Evolutionary conservation across 2,113 vertebrate species (phyloP).

Genomic region (Boleophthalmus pectinirostris): DNA sequence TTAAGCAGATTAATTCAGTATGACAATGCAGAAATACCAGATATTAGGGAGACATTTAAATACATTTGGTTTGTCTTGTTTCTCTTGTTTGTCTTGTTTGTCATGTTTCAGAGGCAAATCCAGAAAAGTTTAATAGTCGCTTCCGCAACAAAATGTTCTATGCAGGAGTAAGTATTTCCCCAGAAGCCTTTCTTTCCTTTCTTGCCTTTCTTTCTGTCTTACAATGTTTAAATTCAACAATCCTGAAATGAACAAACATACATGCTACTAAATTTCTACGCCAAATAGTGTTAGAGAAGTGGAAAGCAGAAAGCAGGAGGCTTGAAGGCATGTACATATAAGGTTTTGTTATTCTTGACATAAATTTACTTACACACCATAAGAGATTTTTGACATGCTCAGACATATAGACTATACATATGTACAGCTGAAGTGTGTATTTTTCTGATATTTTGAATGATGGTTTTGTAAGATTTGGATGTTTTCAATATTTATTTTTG

Average conservation of each 20-base stretch:
- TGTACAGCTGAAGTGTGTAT: not conserved
- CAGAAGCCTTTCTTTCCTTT: not conserved
- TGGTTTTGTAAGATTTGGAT: constrained; percentile 49
- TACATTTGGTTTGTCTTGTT: constrained; percentile 10
- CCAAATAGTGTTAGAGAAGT: too few species aligned
- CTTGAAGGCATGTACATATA: not conserved
- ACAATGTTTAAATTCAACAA: not conserved
- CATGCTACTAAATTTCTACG: not conserved
- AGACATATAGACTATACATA: not conserved
- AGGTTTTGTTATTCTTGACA: not conserved
- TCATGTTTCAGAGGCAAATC: constrained; percentile 68
- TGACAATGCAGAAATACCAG: not conserved
- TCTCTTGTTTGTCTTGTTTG: too few species aligned
- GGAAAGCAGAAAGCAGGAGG: not conserved
- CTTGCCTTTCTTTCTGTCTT: not conserved
- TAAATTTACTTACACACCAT: not conserved
- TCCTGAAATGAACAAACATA: not conserved
- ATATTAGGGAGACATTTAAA: constrained; percentile 21
- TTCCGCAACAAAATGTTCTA: constrained; percentile 79
- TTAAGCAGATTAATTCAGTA: not conserved
- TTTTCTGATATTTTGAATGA: constrained; percentile 17
- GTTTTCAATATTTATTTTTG: constrained; percentile 13
- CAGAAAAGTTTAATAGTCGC: constrained; percentile 75
- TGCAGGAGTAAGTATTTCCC: constrained; percentile 65
- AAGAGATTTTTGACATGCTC: not conserved